Base-by-base conservation (phyloP, 2,113 vertebrate species). In the Speoplatyrhinus poulsoni region DNA sequence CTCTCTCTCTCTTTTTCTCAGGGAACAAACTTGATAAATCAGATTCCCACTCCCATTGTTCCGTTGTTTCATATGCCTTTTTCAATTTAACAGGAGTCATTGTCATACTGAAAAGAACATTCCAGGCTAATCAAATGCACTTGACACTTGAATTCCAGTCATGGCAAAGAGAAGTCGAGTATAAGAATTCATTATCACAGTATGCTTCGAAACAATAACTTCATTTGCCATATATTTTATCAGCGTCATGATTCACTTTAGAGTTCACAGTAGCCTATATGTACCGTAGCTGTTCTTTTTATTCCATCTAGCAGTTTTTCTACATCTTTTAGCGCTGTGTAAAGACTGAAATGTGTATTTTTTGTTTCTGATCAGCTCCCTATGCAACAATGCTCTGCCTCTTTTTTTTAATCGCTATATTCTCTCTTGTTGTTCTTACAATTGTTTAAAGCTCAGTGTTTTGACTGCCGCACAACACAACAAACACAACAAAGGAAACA, bases 21-120 rank as follows among this genome's bases (percentile, higher is more conserved):
- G 26, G 2, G 26, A 26, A 26, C 26, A 26, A 26, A 26, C 2
- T 26, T 26, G 26, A 26, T 26, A 26, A 26, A 26, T 26, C 26
- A 26, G 1, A 26, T 26, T 26, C 26, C 2, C 26, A 26, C 26
- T 26, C 26, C 26, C 26, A 26, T 26, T 26, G 26, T 26, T 26
- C 26, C 26, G 26, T 95, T 82, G 93, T 95, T 92, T 95, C 94
- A 60, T 97, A 96, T 85, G 94, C 94, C 73, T 96, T 93, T 90
- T 96, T 96, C 94, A 92, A 81, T 99, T 96, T 73, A 92, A 91
- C 87, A 75, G 92, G 93, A 17, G 91, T 91, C 73, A 90, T 88
- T 87, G 95, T 96, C 49, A 92, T 95, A 88, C 96, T 95, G 84
- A 70, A 72, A 19, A 60, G 59, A 65, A 50, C 50, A 17, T 57